Base-by-base conservation (phyloP, 2,113 vertebrate species). In the Zosterops japonicus region DNA sequence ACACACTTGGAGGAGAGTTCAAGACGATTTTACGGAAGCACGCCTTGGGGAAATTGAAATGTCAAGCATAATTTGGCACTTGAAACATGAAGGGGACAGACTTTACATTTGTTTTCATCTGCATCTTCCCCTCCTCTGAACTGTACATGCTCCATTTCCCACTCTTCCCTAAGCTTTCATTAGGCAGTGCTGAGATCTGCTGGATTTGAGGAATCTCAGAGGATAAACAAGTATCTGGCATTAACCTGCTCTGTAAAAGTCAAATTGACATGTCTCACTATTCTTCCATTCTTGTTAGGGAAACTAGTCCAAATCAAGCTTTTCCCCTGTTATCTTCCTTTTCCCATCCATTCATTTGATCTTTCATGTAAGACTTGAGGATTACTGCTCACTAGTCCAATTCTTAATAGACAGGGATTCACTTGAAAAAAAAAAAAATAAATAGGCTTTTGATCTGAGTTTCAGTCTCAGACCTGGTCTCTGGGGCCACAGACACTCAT, bases 61-160 rank as follows among this genome's bases (percentile, higher is more conserved):
- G 97, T 97, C 97, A 98, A 96, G 96, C 96, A 96, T 97, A 97
- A 98, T 98, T 97, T 98, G 97, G 94, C 78, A 95, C 97, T 97
- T 97, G 95, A 97, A 97, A 97, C 89, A 88, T 91, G 95, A 97
- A 94, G 94, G 84, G 90, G 90, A 95, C 96, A 96, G 90, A 64
- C 42, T 96, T 97, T 95, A 91, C 92, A 92, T 95, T 98, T 96
- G 95, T 94, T 97, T 96, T 95, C 93, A 96, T 96, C 89, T 93
- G 60, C 83, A 91, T 96, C 94, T 95, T 74, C 85, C 72, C 74
- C 82, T 94, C 42, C 46, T 93, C 91, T 95, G 78, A 94, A 94
- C 89, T 93, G 60, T 91, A 74, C 44, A 90, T 81, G 85, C 89
- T 92, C 47, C 59, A 78, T 67, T 70, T 96, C 83, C 84, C 6